Conservation (phyloP, 2,113 vertebrate genomes). For the Emydocephalus ijimae region DNA sequence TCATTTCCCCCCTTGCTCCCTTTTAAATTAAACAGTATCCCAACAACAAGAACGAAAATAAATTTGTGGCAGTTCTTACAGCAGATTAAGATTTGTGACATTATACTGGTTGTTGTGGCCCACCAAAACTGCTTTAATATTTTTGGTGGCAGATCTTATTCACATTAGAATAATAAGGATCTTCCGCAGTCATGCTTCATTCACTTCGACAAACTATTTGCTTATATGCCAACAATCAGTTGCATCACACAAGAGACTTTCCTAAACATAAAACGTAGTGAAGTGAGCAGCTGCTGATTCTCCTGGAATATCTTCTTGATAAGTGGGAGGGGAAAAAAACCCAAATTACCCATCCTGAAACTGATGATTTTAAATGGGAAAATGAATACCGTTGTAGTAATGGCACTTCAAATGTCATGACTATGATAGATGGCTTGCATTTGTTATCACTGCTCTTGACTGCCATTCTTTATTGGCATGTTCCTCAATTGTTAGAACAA, state of each 20-base stretch:
- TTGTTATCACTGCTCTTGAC: slow-evolving; percentile 34
- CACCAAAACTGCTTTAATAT: neutral
- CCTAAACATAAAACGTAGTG: neutral
- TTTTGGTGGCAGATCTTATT: neutral
- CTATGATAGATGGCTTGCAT: slow-evolving; percentile 17
- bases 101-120: neutral
- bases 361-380: neutral
- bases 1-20: neutral
- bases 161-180: neutral
- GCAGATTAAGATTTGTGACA: neutral
- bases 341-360: neutral
- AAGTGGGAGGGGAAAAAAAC: too few species aligned
- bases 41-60: neutral
- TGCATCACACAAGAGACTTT: neutral
- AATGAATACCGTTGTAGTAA: neutral
- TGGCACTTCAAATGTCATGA: slow-evolving; percentile 17
- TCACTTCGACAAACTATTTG: neutral
- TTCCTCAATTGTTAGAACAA: slow-evolving; percentile 24
- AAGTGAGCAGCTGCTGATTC: neutral
- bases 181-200: neutral
- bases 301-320: neutral
- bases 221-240: neutral
- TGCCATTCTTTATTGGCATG: slow-evolving; percentile 38
- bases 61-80: neutral
- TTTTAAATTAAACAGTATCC: neutral